Evolutionary conservation across 2,888 invertebrate species (phyloP).

Genomic region (Fragum fragum): DNA sequence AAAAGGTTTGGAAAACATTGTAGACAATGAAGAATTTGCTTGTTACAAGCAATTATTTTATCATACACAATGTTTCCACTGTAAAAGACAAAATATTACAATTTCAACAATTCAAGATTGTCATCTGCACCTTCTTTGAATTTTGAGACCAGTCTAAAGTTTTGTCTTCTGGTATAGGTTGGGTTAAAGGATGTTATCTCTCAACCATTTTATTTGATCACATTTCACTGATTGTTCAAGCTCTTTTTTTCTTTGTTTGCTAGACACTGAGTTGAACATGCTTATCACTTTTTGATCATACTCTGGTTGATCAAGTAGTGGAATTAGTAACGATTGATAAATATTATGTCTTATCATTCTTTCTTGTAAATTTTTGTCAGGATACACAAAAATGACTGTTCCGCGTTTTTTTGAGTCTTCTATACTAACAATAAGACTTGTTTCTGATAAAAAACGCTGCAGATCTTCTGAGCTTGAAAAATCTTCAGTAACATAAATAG

Average conservation of each 20-base stretch:
- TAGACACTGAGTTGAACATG: neutral
- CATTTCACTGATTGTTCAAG: neutral
- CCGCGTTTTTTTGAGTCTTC: neutral
- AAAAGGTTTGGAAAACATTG: no score
- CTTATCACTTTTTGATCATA: neutral
- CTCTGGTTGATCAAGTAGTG: neutral
- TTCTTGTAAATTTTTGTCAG: neutral
- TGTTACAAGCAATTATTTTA: no score
- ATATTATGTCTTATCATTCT: neutral
- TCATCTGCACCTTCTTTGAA: no score
- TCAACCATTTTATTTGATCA: constrained; percentile 1
- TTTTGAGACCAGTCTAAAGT: no score
- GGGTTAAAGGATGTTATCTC: neutral
- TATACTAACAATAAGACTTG: neutral
- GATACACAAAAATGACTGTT: neutral
- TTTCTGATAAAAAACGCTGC: neutral
- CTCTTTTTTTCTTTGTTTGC: neutral
- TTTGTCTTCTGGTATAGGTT: no score
- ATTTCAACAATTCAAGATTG: neutral
- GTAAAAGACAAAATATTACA: no score
- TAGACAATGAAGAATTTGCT: no score
- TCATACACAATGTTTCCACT: no score
- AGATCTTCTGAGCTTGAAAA: neutral
- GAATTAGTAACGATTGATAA: neutral
- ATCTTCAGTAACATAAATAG: neutral